phyloP scores from a whole-genome alignment of 2,888 invertebrate species.

The Mimachlamys varia region DNA sequence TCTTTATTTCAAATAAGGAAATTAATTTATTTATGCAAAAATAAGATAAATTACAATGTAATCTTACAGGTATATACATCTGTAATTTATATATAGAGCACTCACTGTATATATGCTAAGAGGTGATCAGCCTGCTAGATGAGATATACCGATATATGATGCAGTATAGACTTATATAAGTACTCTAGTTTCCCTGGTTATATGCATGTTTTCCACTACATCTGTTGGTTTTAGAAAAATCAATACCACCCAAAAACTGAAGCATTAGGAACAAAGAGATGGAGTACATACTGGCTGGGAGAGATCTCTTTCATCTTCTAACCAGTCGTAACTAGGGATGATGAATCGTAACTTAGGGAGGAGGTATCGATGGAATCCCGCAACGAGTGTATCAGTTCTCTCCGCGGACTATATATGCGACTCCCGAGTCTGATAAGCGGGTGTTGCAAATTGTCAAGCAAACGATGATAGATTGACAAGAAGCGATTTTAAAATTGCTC shows the following conservation, averaged over 20 bases:
- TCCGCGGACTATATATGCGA: background rate
- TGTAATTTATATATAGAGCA: too few relatives aligned
- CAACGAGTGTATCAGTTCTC: background rate
- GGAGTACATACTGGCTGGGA: background rate
- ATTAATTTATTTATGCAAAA: too few relatives aligned
- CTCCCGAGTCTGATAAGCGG: background rate
- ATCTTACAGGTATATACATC: too few relatives aligned
- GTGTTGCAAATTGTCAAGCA: background rate
- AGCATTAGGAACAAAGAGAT: background rate
- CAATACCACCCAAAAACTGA: slow-evolving; percentile 23
- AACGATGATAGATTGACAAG: background rate
- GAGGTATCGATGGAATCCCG: background rate
- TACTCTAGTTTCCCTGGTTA: background rate
- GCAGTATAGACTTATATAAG: background rate
- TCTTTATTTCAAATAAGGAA: too few relatives aligned
- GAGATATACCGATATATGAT: background rate
- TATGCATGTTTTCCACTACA: background rate
- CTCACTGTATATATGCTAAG: too few relatives aligned
- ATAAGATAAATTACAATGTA: too few relatives aligned
- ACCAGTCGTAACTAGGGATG: background rate
- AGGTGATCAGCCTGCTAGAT: too few relatives aligned
- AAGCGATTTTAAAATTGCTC: background rate
- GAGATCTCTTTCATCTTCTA: slow-evolving; percentile 16
- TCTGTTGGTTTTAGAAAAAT: background rate
- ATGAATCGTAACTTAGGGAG: background rate